Percentiles rank a stretch among this genome's conserved stretches.
Evolutionary conservation across 2,113 vertebrate genomes (phyloP).

Genomic region (Cariama cristata): DNA sequence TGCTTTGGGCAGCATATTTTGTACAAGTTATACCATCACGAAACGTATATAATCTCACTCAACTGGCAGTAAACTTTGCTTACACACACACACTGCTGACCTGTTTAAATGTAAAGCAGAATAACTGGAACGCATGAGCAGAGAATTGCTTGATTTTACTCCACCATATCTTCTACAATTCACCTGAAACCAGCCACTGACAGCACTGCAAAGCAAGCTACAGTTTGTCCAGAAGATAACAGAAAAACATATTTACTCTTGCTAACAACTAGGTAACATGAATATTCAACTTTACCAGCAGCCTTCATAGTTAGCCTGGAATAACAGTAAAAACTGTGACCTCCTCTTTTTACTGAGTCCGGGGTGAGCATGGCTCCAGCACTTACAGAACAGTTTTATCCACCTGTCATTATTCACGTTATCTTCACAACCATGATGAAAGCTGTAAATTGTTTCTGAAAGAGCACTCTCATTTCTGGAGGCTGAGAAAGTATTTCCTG

Average conservation of each 20-base stretch:
- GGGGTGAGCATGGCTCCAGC: not conserved
- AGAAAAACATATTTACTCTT: not conserved
- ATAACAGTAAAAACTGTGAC: not conserved
- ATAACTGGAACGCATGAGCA: not conserved
- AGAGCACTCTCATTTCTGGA: not conserved
- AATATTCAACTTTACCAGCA: not conserved
- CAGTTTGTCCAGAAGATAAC: not conserved
- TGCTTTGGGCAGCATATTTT: constrained; percentile 1
- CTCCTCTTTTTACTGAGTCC: not conserved
- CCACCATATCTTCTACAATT: not conserved
- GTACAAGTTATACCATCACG: not conserved
- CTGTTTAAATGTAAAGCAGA: not conserved
- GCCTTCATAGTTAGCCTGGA: not conserved
- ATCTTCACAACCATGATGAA: not conserved
- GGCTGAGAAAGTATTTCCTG: not conserved
- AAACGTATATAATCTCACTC: not conserved
- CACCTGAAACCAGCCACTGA: not conserved
- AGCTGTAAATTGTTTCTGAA: not conserved
- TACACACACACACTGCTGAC: not conserved
- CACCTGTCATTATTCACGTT: not conserved
- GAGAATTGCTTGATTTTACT: not conserved
- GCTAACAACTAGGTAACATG: not conserved
- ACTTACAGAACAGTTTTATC: not conserved
- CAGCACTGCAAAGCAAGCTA: not conserved
- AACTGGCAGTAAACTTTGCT: not conserved